A percentile compares a stretch with the other conserved stretches of the same genome.
Evolutionary conservation across 37 sponge, comb jelly and placozoan genomes (phyloP).

Genomic region (Aphrocallistes beatrix): DNA sequence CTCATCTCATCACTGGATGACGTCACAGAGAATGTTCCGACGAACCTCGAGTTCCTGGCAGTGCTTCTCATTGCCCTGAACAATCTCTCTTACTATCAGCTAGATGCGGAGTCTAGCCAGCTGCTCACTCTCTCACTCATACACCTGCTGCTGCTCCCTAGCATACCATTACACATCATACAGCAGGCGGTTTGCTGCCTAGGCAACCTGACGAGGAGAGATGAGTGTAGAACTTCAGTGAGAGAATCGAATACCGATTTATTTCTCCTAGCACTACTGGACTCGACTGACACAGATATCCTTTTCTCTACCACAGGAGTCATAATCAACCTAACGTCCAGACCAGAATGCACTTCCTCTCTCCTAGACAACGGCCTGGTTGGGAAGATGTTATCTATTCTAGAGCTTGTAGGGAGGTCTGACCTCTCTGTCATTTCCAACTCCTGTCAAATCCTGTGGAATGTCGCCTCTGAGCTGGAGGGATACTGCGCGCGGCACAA

Average conservation of each 20-base stretch:
- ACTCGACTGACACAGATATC: background rate
- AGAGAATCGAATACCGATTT: background rate
- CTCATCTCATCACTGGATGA: background rate
- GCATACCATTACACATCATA: background rate
- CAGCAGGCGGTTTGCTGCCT: background rate
- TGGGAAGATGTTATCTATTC: background rate
- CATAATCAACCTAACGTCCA: background rate
- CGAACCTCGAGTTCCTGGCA: background rate
- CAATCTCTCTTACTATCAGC: background rate
- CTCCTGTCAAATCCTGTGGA: background rate
- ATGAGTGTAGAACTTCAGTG: background rate
- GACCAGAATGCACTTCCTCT: background rate
- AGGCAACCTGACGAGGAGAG: background rate
- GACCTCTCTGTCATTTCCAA: background rate
- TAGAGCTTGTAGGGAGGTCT: background rate
- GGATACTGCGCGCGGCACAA: background rate
- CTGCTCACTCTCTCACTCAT: background rate
- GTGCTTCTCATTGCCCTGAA: background rate
- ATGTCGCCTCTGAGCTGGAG: background rate
- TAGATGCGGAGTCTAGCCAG: background rate
- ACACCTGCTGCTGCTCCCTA: background rate
- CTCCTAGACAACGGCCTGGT: background rate
- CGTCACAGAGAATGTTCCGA: background rate
- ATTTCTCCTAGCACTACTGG: background rate
- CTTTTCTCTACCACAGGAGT: background rate